Base-by-base conservation (phyloP, 2,888 invertebrate genomes). In the Hipparchia semele region DNA sequence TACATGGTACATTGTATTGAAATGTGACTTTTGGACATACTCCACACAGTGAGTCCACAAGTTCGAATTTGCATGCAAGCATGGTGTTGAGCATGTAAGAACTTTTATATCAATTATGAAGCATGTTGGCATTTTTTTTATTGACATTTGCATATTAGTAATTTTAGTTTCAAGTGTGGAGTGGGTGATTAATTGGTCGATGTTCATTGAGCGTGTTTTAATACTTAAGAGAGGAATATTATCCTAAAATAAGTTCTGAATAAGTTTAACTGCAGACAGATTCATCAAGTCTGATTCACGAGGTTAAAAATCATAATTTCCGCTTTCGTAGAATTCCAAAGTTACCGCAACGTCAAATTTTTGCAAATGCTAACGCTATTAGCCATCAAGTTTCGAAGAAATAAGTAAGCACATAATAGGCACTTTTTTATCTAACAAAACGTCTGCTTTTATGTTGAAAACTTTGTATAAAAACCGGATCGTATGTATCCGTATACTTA, bases 301-400 rank as follows among this genome's bases (percentile, higher is more conserved):
- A 7, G 13, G 4, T 5, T 62, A 2, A 49, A 23, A 6, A 49
- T 49, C 49, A n/a, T 53, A 53, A 65, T 53, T 53, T 66, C 65
- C 65, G 33, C n/a, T 66, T 66, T 66, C 65, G 54, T 12, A 12
- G n/a, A 66, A 66, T 39, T 6, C 54, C 7, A 12, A 66, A 66
- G 23, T 54, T 53, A 66, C 54, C 65, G 53, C 65, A 66, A 33
- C 53, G 53, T 66, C 54, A 12, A 66, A 53, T 64, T 49, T 49
- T 39, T 49, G 9, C 64, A 64, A 64, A 64, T 23, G 64, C 46
- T 49, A 64, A 13, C 49, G 64, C 13, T 62, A 64, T 54, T 62
- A 66, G 39, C 12, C 65, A 39, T 53, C 53, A n/a, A 6, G 54
- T 66, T 64, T 66, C 65, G 53, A 53, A 53, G 65, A 53, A 53